Conservation (phyloP, 2,888 invertebrate genomes). For the Omphaloscelis lunosa region DNA sequence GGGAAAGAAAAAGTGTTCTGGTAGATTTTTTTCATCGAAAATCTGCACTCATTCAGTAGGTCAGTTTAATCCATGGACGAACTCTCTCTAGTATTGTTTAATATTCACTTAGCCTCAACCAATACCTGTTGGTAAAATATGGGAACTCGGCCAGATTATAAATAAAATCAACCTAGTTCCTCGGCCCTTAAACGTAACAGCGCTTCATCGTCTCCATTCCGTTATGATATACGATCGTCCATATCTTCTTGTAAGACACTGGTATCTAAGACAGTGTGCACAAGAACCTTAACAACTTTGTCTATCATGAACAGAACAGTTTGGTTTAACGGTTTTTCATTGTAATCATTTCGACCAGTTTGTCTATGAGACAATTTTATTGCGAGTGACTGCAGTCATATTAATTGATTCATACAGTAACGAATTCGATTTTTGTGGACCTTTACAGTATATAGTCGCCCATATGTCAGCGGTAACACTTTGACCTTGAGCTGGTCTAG, state of each 20-base stretch:
- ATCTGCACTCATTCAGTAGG: neutral
- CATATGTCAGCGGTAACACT: no score
- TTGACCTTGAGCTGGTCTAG: no score
- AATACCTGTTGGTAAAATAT: neutral
- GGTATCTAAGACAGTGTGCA: neutral
- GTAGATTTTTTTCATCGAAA: neutral
- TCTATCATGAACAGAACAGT: neutral
- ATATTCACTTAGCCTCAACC: neutral
- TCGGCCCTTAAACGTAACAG: conserved; percentile 14
- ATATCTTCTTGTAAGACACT: conserved; percentile 20
- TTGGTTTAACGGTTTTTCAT: neutral
- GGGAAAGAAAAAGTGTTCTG: neutral
- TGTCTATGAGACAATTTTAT: no score
- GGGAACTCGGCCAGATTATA: conserved; percentile 5
- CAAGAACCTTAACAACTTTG: neutral
- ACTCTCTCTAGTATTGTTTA: neutral
- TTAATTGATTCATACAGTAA: no score
- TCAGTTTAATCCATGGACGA: neutral
- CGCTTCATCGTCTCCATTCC: conserved; percentile 32
- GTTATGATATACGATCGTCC: conserved; percentile 38
- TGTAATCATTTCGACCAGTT: no score
- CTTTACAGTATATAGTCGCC: no score
- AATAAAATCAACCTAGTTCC: conserved; percentile 30
- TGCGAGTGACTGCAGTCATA: no score
- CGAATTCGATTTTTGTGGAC: no score